Evolutionary conservation across 2,797 vertebrate genomes (phyloP).

Genomic region (Sebastolobus alascanus): DNA sequence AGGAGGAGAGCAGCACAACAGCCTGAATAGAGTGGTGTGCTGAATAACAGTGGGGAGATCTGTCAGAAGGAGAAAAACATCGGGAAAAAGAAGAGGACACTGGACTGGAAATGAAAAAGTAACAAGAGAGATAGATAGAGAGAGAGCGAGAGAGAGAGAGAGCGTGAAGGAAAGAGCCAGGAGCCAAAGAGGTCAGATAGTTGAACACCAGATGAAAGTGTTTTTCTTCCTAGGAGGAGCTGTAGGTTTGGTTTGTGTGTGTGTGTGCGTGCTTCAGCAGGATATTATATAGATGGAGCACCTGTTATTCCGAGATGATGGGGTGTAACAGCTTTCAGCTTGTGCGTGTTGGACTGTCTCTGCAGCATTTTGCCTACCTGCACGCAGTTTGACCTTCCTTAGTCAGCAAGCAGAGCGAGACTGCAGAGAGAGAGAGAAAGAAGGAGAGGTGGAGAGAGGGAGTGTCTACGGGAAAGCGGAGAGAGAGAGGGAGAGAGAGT

Average conservation of each 20-base stretch:
- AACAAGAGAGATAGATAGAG: slow-evolving; percentile 5
- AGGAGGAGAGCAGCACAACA: slow-evolving; percentile 56
- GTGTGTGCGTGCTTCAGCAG: not conserved
- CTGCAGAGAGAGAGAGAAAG: slow-evolving; percentile 68
- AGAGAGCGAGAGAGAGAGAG: not conserved
- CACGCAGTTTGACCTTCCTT: slow-evolving; percentile 81
- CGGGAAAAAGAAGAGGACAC: slow-evolving; percentile 27
- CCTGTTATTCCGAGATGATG: slow-evolving; percentile 63
- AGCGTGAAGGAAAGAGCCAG: not conserved
- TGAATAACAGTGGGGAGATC: slow-evolving; percentile 52
- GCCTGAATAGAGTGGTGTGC: slow-evolving; percentile 48
- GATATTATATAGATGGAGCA: slow-evolving; percentile 43
- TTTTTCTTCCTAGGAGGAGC: slow-evolving; percentile 30
- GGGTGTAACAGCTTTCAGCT: slow-evolving; percentile 47
- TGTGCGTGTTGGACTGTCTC: slow-evolving; percentile 43
- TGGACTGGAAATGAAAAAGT: slow-evolving; percentile 25
- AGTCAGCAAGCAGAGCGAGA: slow-evolving; percentile 77
- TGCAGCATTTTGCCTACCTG: slow-evolving; percentile 72
- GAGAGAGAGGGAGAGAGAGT: slow-evolving; percentile 30
- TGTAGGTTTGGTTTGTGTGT: slow-evolving; percentile 26
- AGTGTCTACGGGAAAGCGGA: slow-evolving; percentile 54
- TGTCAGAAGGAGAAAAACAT: slow-evolving; percentile 31
- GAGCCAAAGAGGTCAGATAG: slow-evolving; percentile 26
- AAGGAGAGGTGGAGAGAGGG: slow-evolving; percentile 56
- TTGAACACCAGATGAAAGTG: slow-evolving; percentile 25